Evolutionary conservation across 2,888 invertebrate species (phyloP), one percentile per base, ranked within the genome.

Genomic region (Acrobeloides nanus): DNA sequence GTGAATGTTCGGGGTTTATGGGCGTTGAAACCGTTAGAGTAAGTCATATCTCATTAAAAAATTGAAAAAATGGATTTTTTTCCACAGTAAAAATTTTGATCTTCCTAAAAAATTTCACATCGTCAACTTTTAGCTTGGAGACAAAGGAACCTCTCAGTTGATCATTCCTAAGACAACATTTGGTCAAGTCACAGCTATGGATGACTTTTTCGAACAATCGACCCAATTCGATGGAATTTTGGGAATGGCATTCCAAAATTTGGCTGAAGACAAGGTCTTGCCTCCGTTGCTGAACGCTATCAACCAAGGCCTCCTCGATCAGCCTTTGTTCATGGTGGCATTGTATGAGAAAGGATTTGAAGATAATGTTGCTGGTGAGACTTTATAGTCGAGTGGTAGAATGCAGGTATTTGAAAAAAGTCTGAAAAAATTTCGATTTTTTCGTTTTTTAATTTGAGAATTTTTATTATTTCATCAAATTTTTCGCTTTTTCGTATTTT

Each of bases 121-220:
- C n/a, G n/a, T n/a, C n/a, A n/a, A n/a, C n/a, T 47, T 61, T 34
- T 33, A 65, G 65, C 53, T 65, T 52, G 50, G 53, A 23, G 50
- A 51, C 37, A 56, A 60, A 6, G 55, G 55, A 29, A 54, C 53
- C 35, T 58, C 61, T 4, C 59, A 64, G 34, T 55, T 77, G 18
- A 56, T 59, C 18, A 73, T 77, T 10, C 74, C 74, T 39, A 66
- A 68, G 40, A 76, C 77, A 62, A 75, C 75, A 17, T 78, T 78
- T 68, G 78, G 76, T 24, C 78, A 79, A 52, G 77, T 78, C 21
- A 74, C 71, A 1, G 57, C 71, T 24, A 73, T 79, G 53, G 77
- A 77, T 10, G 76, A 76, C 10, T 78, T 79, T 69, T 76, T 79
- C 51, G n/a, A n/a, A n/a, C 76, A 76, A 29, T 77, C 76, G 27